phyloP scores from a whole-genome alignment of 2,888 invertebrate genomes.

The Lumbricus terrestris region DNA sequence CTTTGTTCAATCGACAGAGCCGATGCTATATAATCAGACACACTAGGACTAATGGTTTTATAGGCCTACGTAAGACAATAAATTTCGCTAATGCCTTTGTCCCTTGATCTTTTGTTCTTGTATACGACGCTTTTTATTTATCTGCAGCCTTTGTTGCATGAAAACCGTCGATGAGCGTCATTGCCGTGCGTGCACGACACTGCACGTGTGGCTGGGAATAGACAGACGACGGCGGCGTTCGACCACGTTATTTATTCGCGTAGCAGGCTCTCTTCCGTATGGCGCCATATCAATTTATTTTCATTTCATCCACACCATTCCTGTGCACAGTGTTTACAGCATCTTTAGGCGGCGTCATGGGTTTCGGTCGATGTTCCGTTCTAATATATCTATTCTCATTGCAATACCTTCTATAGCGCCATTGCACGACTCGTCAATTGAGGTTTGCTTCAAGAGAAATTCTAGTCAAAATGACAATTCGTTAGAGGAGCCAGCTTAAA shows the following conservation, averaged over 20 bases:
- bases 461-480: too few relatives aligned
- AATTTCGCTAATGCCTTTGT: not conserved
- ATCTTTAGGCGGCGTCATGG: not conserved
- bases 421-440: too few relatives aligned
- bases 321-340: not conserved
- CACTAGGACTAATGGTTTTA: too few relatives aligned
- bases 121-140: not conserved
- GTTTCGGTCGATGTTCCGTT: not conserved
- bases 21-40: not conserved
- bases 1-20: not conserved
- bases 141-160: not conserved
- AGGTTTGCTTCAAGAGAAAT: too few relatives aligned
- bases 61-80: too few relatives aligned
- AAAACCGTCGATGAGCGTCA: not conserved
- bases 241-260: too few relatives aligned
- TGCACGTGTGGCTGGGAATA: not conserved
- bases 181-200: too few relatives aligned
- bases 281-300: not conserved
- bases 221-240: not conserved
- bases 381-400: too few relatives aligned
- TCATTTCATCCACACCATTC: not conserved
- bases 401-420: too few relatives aligned
- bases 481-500: too few relatives aligned
- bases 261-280: not conserved
- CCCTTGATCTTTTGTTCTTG: not conserved